Percentiles rank a stretch among this genome's conserved stretches.
phyloP scores from a whole-genome alignment of 2,888 invertebrate genomes.

The Allophyes oxyacanthae region DNA sequence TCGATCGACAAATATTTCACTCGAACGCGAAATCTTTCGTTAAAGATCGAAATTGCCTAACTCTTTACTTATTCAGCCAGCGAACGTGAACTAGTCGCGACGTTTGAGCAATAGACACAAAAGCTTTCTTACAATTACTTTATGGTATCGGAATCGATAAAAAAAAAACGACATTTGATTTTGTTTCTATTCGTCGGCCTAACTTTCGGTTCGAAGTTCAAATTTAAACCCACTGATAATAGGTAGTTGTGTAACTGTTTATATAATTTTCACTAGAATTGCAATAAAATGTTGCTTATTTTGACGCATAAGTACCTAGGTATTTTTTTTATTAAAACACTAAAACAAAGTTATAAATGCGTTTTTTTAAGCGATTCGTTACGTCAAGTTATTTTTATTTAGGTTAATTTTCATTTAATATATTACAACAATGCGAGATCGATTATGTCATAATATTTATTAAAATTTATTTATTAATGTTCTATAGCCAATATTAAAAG shows the following conservation, averaged over 20 bases:
- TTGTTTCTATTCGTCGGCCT: background rate
- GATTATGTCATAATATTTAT: too few species aligned
- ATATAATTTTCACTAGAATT: background rate
- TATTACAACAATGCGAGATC: too few species aligned
- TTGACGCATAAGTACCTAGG: background rate
- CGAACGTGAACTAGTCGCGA: slow-evolving; percentile 51
- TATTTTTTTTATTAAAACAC: background rate
- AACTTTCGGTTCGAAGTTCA: slow-evolving; percentile 28
- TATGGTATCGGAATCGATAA: slow-evolving; percentile 15
- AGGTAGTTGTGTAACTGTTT: background rate
- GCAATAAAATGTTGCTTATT: too few species aligned
- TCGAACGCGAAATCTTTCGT: slow-evolving; percentile 60
- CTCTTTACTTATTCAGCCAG: slow-evolving; percentile 69
- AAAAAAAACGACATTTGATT: slow-evolving; percentile 8
- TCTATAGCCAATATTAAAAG: too few species aligned
- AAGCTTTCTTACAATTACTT: slow-evolving; percentile 39
- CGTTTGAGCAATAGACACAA: slow-evolving; percentile 40
- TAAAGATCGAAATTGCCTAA: slow-evolving; percentile 59
- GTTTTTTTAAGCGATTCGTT: too few species aligned
- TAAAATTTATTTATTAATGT: too few species aligned
- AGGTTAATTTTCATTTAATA: too few species aligned
- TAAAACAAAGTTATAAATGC: background rate
- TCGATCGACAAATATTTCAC: slow-evolving; percentile 66
- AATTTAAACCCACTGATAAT: slow-evolving; percentile 4
- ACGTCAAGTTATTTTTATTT: too few species aligned